Percentiles rank a stretch among this genome's conserved stretches.
Evolutionary conservation across 2,797 vertebrate genomes (phyloP).

Genomic region (Catamblyrhynchus diadema): DNA sequence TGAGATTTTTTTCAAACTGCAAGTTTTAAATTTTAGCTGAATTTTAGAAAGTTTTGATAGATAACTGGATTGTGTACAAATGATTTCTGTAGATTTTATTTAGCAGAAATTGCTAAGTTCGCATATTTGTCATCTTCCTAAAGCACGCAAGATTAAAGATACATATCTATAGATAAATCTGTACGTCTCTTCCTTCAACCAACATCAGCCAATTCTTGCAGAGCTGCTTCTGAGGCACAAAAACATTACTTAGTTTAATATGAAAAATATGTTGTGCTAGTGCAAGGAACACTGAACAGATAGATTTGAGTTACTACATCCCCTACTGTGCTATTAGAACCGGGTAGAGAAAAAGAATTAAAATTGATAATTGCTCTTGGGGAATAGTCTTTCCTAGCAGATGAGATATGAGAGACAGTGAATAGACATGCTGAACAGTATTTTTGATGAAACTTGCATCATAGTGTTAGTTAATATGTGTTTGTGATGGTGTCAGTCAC

Average conservation of each 20-base stretch:
- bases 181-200: not conserved
- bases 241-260: not conserved
- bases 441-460: not conserved
- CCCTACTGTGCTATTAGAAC: not conserved
- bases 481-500: not conserved
- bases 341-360: not conserved
- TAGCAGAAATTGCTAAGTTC: not conserved
- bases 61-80: not conserved
- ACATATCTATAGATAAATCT: not conserved
- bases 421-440: not conserved
- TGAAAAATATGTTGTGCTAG: not conserved
- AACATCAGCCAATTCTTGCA: not conserved
- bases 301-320: not conserved
- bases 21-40: not conserved
- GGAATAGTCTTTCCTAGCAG: not conserved
- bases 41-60: not conserved
- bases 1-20: not conserved
- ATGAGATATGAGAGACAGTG: not conserved
- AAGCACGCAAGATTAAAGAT: not conserved
- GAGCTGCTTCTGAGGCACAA: not conserved
- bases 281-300: not conserved
- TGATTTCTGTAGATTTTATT: not conserved
- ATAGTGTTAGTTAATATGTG: not conserved
- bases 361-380: not conserved
- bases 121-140: not conserved